These are phyloP conservation scores for Rhinophrynus dorsalis DNA, from an alignment of 2,797 vertebrate species.

Conservation along the genomic window DNA sequence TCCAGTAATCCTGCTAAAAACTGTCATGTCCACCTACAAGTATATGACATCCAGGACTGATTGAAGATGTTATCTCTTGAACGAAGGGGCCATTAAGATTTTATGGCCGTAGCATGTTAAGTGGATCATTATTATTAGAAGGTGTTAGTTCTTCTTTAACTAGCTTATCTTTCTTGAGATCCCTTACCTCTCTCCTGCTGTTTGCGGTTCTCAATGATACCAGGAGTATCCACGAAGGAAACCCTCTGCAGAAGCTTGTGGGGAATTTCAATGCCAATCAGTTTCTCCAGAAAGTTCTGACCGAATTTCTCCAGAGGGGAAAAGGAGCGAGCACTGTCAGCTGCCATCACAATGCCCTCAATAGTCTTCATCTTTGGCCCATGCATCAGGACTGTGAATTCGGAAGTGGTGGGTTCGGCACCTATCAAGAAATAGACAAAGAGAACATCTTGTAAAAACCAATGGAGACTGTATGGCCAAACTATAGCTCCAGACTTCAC, in stretches of 20 bases:
- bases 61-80: too few species aligned
- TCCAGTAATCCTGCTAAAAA: too few species aligned
- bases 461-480: too few species aligned
- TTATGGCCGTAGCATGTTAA: too few species aligned
- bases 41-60: too few species aligned
- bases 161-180: too few species aligned
- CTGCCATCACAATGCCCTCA: conserved; percentile 97
- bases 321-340: conserved; percentile 93
- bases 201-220: conserved; percentile 98
- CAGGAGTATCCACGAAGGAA: conserved; percentile 93
- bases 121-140: too few species aligned
- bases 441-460: too few species aligned
- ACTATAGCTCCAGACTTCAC: too few species aligned
- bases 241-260: conserved; percentile 94
- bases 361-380: conserved; percentile 96
- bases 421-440: conserved; percentile 64
- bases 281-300: conserved; percentile 96
- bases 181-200: conserved; percentile 94
- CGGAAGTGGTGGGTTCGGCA: conserved; percentile 96
- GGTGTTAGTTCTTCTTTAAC: too few species aligned
- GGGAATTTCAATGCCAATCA: conserved; percentile 95
- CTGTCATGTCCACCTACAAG: too few species aligned
- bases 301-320: conserved; percentile 97
- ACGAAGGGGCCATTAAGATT: too few species aligned
- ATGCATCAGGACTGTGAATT: conserved; percentile 97